Conservation (phyloP, 2,113 vertebrate species). For the Chloropsis hardwickii region DNA sequence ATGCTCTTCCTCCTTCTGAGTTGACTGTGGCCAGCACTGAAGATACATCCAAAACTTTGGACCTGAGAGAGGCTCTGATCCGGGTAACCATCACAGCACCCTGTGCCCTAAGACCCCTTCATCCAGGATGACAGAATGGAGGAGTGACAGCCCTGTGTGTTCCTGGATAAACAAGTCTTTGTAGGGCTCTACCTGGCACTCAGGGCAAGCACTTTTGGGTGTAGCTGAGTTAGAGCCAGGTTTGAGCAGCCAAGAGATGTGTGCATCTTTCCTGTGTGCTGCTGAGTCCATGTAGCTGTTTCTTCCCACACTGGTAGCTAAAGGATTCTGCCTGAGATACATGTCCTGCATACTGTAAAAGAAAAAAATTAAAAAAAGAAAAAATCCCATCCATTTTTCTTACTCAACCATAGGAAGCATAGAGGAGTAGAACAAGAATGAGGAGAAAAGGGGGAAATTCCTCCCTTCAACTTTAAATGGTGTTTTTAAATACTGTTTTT, state of each 20-base stretch:
- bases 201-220: background rate
- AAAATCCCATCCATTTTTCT: background rate
- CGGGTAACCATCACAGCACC: background rate
- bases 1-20: background rate
- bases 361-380: background rate
- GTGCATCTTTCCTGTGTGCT: background rate
- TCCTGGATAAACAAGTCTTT: background rate
- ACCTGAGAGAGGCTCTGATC: background rate
- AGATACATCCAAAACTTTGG: background rate
- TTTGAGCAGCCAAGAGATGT: rapidly evolving
- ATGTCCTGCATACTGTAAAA: background rate
- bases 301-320: background rate
- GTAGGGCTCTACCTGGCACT: background rate
- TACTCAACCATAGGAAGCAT: background rate
- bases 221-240: background rate
- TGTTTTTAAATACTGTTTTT: background rate
- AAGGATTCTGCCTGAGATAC: background rate
- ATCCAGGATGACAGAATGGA: background rate
- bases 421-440: background rate
- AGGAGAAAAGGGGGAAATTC: background rate
- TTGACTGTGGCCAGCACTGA: background rate
- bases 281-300: background rate
- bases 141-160: background rate
- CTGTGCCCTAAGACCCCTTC: background rate
- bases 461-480: background rate